A percentile compares a stretch with the other conserved stretches of the same genome.
phyloP scores from a whole-genome alignment of 1,140 invertebrate species.

The Saxidomus purpurata region DNA sequence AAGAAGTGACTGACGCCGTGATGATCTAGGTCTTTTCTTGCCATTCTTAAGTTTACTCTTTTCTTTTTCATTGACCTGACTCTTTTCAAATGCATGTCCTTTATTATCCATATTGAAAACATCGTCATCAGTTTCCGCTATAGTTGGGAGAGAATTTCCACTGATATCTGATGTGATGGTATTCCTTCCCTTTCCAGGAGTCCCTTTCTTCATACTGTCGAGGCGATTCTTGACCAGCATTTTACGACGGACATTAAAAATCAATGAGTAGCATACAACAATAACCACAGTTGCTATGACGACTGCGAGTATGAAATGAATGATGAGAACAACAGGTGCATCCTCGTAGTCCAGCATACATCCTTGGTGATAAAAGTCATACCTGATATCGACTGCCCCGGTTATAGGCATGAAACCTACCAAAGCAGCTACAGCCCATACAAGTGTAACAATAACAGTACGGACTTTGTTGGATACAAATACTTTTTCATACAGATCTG shows the following conservation, averaged over 20 bases:
- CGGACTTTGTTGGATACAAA: conserved; percentile 18
- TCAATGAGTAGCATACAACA: conserved; percentile 28
- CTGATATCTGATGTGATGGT: not conserved
- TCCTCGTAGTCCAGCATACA: conserved; percentile 43
- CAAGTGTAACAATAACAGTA: not conserved
- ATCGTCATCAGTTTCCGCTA: conserved; percentile 23
- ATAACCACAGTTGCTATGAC: not conserved
- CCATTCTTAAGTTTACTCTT: not conserved
- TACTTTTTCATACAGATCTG: conserved; percentile 3
- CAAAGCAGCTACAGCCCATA: not conserved
- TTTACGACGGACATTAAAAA: conserved; percentile 35
- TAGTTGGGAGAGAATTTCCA: not conserved
- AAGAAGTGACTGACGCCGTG: conserved; percentile 12
- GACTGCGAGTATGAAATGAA: conserved; percentile 43
- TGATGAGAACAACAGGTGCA: conserved; percentile 9
- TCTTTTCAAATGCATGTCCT: not conserved
- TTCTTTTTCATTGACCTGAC: not conserved
- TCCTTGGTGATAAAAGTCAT: conserved; percentile 42
- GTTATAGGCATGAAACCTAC: conserved; percentile 29
- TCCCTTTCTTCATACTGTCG: not conserved
- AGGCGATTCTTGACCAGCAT: not conserved
- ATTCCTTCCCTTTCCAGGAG: not conserved
- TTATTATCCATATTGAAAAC: not conserved
- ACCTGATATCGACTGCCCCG: conserved; percentile 6
- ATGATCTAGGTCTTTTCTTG: not conserved